Percentiles rank a stretch among this genome's conserved stretches.
phyloP scores from a whole-genome alignment of 2,888 invertebrate genomes.

The Netelia fuscicornis region DNA sequence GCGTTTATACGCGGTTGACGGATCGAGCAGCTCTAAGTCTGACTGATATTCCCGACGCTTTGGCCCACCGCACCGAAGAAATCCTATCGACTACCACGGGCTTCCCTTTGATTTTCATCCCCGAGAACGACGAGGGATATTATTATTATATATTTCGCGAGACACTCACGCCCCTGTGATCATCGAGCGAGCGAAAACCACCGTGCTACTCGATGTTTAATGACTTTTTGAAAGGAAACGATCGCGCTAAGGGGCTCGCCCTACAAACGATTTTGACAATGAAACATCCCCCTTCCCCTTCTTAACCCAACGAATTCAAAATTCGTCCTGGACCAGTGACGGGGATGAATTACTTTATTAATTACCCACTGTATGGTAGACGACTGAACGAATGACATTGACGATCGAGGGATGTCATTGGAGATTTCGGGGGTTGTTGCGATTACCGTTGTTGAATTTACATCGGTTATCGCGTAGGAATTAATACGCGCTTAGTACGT shows the following conservation, averaged over 20 bases:
- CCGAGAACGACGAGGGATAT: slow-evolving; percentile 75
- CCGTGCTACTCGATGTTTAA: slow-evolving; percentile 79
- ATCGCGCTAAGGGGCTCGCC: slow-evolving; percentile 39
- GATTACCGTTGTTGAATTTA: slow-evolving; percentile 19
- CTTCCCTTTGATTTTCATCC: slow-evolving; percentile 81
- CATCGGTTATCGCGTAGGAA: slow-evolving; percentile 29
- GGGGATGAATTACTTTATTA: slow-evolving; percentile 65
- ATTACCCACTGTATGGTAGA: slow-evolving; percentile 42
- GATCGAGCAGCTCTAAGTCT: slow-evolving; percentile 83
- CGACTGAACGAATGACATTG: slow-evolving; percentile 24
- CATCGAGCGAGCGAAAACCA: slow-evolving; percentile 68
- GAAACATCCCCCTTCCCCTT: not conserved
- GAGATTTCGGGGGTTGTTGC: not conserved
- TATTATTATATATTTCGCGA: slow-evolving; percentile 74
- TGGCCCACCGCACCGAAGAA: slow-evolving; percentile 35
- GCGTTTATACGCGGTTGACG: slow-evolving; percentile 76
- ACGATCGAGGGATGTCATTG: not conserved
- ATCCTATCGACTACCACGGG: slow-evolving; percentile 73
- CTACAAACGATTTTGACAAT: slow-evolving; percentile 25
- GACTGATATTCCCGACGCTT: slow-evolving; percentile 80
- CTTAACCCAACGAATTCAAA: slow-evolving; percentile 43
- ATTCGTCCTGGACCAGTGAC: slow-evolving; percentile 59
- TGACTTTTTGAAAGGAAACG: slow-evolving; percentile 81
- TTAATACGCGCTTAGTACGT: slow-evolving; percentile 43
- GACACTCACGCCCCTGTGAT: slow-evolving; percentile 81